Evolutionary conservation across 2,113 vertebrate genomes (phyloP), one percentile per base, ranked within the genome.

Genomic region (Psilopogon haemacephalus): DNA sequence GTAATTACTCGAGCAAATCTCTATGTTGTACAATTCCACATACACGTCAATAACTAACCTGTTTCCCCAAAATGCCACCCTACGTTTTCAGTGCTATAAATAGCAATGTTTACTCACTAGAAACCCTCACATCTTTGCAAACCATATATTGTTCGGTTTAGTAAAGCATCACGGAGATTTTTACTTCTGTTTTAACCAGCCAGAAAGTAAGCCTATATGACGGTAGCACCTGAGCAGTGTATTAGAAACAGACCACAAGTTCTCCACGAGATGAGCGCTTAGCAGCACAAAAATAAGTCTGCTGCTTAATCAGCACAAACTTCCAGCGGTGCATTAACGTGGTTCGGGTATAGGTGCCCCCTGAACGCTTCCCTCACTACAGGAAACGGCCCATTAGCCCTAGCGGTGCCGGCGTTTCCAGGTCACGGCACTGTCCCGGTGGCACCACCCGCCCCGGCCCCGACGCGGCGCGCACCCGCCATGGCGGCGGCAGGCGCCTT

Each of bases 181-280:
- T 13, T 4, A 77, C 32, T 68, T 8, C 48, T 46, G 8, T 19
- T 67, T 38, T 32, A 37, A 24, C 37, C 3, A 20, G 62, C 24
- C 62, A n/a, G 15, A 0, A 32, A 32, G 15, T 7, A 33, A 38
- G 9, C 3, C 58, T 9, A 5, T 1, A 15, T 0, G n/a, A 30
- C 46, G 78, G 38, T 44, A 42, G n/a, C 46, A 56, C 4, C 15
- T 7, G n/a, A 50, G 35, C 1, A 40, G 12, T 2, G 2, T 6
- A 9, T 0, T 1, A 11, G n/a, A 17, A 62, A 30, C 0, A 38
- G 33, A 69, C 69, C 8, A 5, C 16, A 21, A 70, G 70, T 30
- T 59, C 32, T 27, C 2, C 3, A 18, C 4, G n/a, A 5, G 40
- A 28, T 4, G 6, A 0, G 32, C 7, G 12, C 67, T 9, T 3